Percentiles rank a stretch among this genome's conserved stretches.
Conservation (phyloP, 2,113 vertebrate genomes). For the Boleophthalmus pectinirostris region DNA sequence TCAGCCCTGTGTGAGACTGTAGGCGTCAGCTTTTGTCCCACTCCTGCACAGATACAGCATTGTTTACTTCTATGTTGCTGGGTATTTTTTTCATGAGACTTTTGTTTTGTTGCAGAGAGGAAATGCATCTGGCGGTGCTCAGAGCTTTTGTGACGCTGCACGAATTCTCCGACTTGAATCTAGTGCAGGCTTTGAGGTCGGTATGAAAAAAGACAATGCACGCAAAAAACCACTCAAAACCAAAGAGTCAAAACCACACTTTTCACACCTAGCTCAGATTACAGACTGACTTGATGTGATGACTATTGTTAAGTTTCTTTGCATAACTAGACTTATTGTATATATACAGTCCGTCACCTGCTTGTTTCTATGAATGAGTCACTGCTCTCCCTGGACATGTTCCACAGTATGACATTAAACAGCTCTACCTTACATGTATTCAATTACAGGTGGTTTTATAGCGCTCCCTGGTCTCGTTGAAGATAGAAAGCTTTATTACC, state of each 20-base stretch:
- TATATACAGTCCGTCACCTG: too few species aligned
- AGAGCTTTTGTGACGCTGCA: constrained; percentile 91
- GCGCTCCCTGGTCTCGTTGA: too few species aligned
- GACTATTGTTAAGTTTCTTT: too few species aligned
- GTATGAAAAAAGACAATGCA: constrained; percentile 24
- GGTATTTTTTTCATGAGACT: not conserved
- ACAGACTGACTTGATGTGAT: too few species aligned
- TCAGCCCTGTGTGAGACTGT: not conserved
- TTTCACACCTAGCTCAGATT: too few species aligned
- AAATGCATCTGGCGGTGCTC: constrained; percentile 84
- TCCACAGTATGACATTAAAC: too few species aligned
- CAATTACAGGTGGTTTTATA: too few species aligned
- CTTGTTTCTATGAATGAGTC: too few species aligned
- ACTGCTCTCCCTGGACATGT: too few species aligned
- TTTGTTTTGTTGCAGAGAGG: constrained; percentile 72
- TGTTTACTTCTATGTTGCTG: not conserved
- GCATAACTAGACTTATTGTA: too few species aligned
- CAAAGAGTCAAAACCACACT: not conserved
- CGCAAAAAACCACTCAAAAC: not conserved
- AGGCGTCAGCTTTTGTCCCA: not conserved
- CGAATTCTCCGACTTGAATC: constrained; percentile 90
- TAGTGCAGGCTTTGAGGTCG: constrained; percentile 93
- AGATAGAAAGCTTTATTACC: too few species aligned
- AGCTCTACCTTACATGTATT: too few species aligned
- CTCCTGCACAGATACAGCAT: not conserved